These are phyloP conservation scores for Oncorhynchus nerka DNA, from an alignment of 2,113 vertebrate genomes.

Conservation along the genomic window DNA sequence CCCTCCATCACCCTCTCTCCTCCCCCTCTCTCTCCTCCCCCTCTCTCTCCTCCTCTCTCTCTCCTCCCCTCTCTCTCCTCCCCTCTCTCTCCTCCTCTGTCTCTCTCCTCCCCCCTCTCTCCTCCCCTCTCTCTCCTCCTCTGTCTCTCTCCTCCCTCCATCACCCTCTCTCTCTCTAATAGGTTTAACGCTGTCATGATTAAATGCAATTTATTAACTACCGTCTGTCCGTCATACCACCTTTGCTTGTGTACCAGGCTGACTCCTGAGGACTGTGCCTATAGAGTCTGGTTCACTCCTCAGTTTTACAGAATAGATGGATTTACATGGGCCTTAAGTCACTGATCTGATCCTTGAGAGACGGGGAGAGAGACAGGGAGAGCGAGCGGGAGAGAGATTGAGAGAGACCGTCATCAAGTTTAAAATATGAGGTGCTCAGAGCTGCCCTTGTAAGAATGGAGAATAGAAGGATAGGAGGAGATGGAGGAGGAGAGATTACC, in stretches of 20 bases:
- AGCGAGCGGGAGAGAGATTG: too few species aligned
- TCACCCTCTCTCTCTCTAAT: background rate
- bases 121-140: background rate
- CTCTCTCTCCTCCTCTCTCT: too few species aligned
- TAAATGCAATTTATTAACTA: background rate
- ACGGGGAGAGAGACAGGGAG: background rate
- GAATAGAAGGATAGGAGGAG: constrained; percentile 3
- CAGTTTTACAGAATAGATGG: constrained; percentile 7
- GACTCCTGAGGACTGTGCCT: background rate
- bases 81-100: background rate
- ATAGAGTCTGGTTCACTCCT: background rate
- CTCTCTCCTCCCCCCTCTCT: constrained; percentile 7
- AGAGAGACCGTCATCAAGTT: constrained; percentile 6
- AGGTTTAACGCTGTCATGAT: background rate
- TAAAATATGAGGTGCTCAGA: constrained; percentile 39
- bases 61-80: too few species aligned
- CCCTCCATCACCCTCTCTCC: too few species aligned
- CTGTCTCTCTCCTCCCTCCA: background rate
- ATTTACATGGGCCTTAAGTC: constrained; percentile 45
- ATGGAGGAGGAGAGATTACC: background rate
- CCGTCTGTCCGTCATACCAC: background rate
- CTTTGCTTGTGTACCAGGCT: background rate
- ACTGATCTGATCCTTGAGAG: constrained; percentile 31
- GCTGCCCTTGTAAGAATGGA: constrained; percentile 38
- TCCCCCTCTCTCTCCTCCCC: too few species aligned